Conservation (phyloP, 2,888 invertebrate genomes). For the Deroplatys truncata region DNA sequence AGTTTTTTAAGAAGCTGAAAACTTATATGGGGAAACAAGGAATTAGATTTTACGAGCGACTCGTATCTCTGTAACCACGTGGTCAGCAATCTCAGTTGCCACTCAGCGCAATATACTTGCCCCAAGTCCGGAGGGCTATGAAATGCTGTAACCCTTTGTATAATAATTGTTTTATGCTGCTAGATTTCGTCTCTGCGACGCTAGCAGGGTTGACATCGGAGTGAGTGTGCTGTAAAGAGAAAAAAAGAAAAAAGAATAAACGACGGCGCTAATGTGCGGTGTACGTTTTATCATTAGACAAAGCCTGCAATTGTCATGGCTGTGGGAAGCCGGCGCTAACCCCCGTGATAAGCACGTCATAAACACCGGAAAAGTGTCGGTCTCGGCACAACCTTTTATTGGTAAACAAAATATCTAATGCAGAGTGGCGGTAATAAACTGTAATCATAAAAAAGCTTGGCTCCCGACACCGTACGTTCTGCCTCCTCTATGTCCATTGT, state of each 20-base stretch:
- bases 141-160: too few species aligned
- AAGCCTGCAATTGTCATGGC: not conserved
- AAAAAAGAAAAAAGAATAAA: not conserved
- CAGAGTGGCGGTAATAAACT: not conserved
- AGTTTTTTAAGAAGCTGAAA: too few species aligned
- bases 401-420: not conserved
- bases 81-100: too few species aligned
- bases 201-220: not conserved
- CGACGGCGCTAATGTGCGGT: not conserved
- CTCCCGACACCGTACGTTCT: too few species aligned
- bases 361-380: not conserved
- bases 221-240: not conserved
- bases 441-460: not conserved
- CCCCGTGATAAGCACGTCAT: not conserved
- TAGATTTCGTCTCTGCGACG: not conserved
- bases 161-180: too few species aligned
- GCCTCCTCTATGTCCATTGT: too few species aligned
- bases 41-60: too few species aligned
- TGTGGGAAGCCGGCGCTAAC: not conserved
- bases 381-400: not conserved
- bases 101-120: too few species aligned
- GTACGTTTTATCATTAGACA: not conserved
- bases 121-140: too few species aligned
- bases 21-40: too few species aligned
- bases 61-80: too few species aligned